phyloP scores from a whole-genome alignment of 2,113 vertebrate genomes.

The Antigone vipio region DNA sequence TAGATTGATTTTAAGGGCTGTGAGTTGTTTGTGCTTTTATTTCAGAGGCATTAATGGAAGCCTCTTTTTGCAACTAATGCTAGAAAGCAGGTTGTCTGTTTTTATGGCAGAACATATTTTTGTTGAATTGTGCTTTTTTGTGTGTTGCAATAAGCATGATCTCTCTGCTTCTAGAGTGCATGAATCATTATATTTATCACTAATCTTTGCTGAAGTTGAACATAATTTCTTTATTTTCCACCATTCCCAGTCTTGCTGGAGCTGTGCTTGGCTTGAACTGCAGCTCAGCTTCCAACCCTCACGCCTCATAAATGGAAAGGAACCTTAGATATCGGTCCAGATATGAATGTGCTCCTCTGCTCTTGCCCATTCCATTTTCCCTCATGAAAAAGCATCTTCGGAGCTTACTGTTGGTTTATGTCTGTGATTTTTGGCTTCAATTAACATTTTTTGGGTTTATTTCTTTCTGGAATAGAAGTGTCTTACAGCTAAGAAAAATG shows the following conservation, averaged over 20 bases:
- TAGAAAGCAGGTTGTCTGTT: background rate
- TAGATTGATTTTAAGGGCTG: background rate
- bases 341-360: background rate
- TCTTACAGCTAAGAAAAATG: background rate
- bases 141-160: background rate
- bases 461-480: background rate
- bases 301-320: background rate
- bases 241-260: background rate
- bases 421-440: constrained; percentile 60
- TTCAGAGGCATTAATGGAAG: background rate
- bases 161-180: background rate
- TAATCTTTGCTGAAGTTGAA: background rate
- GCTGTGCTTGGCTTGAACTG: background rate
- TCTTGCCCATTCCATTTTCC: constrained; percentile 38
- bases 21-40: background rate
- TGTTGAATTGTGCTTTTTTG: background rate
- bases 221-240: background rate
- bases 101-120: background rate
- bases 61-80: background rate
- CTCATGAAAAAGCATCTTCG: constrained; percentile 43
- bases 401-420: constrained; percentile 46
- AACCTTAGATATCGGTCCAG: background rate
- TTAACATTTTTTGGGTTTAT: constrained; percentile 45
- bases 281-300: background rate
- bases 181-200: background rate